Evolutionary conservation across 2,113 vertebrate species (phyloP).

Genomic region (Leuciscus idus): DNA sequence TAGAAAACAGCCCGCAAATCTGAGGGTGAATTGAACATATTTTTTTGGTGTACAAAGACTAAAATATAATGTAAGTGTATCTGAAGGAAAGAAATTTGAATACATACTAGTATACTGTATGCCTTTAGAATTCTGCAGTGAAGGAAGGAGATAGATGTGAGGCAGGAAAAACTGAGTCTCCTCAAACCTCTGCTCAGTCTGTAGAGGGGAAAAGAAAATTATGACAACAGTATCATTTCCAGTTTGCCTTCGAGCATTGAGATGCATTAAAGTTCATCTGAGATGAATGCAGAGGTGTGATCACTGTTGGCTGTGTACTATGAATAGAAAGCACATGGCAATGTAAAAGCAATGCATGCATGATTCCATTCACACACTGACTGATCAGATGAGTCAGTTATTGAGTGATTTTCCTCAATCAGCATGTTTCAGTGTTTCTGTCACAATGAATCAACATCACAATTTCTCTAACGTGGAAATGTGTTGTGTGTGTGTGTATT

Average conservation of each 20-base stretch:
- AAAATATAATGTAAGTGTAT: neutral
- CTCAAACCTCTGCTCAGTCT: neutral
- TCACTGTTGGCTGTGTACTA: neutral
- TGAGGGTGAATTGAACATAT: neutral
- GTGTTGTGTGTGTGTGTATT: neutral
- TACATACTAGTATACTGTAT: neutral
- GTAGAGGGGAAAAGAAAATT: neutral
- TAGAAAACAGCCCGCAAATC: neutral
- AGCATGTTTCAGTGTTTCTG: conserved; percentile 27
- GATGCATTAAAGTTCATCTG: conserved; percentile 5
- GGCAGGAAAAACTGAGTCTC: neutral
- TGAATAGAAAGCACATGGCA: conserved; percentile 7
- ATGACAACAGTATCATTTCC: conserved; percentile 3
- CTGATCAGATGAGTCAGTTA: conserved; percentile 21
- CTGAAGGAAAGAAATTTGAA: neutral
- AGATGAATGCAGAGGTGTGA: conserved; percentile 23
- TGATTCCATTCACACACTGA: conserved; percentile 13
- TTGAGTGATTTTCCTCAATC: conserved; percentile 31
- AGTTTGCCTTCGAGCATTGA: conserved; percentile 1
- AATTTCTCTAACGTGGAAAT: neutral
- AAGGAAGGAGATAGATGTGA: neutral
- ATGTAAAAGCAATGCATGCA: conserved; percentile 16
- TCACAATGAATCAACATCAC: conserved; percentile 21
- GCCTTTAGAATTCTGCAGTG: neutral
- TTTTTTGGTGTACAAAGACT: neutral